These are phyloP conservation scores for Halichoerus grypus DNA, from an alignment of 2,113 vertebrate species.

Conservation along the genomic window DNA sequence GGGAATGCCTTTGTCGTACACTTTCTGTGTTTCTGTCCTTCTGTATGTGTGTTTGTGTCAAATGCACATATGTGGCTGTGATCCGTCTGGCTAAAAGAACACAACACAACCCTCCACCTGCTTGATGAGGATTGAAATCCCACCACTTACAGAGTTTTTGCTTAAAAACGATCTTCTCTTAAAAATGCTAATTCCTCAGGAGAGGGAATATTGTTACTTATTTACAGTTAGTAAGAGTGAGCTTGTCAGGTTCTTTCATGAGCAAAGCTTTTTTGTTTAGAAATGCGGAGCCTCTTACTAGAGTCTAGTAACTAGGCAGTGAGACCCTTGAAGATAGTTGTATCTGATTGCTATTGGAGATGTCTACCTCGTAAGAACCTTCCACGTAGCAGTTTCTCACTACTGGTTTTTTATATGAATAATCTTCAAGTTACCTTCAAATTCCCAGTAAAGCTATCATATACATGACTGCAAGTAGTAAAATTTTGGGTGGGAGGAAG, in stretches of 20 bases:
- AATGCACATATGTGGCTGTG: too few species aligned
- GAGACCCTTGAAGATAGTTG: background rate
- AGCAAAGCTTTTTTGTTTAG: slow-evolving; percentile 7
- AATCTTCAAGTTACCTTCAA: background rate
- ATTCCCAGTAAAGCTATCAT: background rate
- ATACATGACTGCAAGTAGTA: background rate
- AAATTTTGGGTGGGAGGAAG: background rate
- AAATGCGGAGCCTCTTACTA: background rate
- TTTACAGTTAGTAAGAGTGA: background rate
- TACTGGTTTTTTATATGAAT: background rate
- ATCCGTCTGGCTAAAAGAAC: background rate
- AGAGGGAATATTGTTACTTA: background rate
- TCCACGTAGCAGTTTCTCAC: background rate
- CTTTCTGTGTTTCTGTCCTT: background rate
- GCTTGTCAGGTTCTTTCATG: background rate
- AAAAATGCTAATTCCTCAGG: slow-evolving; percentile 23
- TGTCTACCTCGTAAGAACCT: background rate
- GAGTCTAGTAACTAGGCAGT: background rate
- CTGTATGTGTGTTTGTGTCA: background rate
- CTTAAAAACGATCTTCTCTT: background rate
- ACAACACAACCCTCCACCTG: background rate
- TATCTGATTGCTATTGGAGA: background rate
- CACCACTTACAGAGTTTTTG: background rate
- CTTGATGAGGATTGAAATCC: background rate
- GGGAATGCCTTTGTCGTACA: background rate